Evolutionary conservation across 2,888 invertebrate species (phyloP), one percentile per base, ranked within the genome.

Genomic region (Athripsodes cinereus): DNA sequence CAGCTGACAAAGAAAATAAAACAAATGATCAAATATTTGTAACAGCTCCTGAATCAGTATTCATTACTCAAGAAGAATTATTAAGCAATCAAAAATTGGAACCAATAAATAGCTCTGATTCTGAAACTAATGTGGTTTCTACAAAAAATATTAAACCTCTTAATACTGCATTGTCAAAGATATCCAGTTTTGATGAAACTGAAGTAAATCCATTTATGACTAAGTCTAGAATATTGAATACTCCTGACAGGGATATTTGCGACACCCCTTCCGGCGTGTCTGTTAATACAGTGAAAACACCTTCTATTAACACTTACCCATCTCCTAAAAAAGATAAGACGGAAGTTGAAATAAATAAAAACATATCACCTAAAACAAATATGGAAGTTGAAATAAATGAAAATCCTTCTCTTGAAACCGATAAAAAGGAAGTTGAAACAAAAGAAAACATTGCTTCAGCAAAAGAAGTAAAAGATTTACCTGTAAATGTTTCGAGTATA

Each of bases 141-240:
- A n/a, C n/a, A n/a, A n/a, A n/a, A n/a, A n/a, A n/a, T n/a, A n/a
- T n/a, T n/a, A n/a, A n/a, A n/a, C n/a, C n/a, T n/a, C n/a, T n/a
- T n/a, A n/a, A n/a, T n/a, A n/a, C n/a, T n/a, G 26, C 3, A 26
- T 26, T 26, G 26, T 10, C 26, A 1, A 51, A 34, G n/a, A 52
- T 22, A 40, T 13, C 10, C 20, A 16, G 44, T 44, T n/a, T 44
- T 44, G 26, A 26, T 26, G 26, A 26, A 6, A 3, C 3, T 3
- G 44, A 44, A 13, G 5, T 44, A 10, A 56, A 53, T 50, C 53
- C 53, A 18, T 53, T 56, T 56, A 56, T 19, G 34, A 53, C 55
- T 3, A 56, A 26, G 31, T 19, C 52, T 21, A 35, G 18, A 46
- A 19, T 56, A 40, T 22, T 44, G 13, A 57, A 57, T 22, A 53